A percentile compares a stretch with the other conserved stretches of the same genome.
These are phyloP conservation scores for Scaptomyza flava DNA, from an alignment of 2,888 invertebrate species.

Conservation along the genomic window DNA sequence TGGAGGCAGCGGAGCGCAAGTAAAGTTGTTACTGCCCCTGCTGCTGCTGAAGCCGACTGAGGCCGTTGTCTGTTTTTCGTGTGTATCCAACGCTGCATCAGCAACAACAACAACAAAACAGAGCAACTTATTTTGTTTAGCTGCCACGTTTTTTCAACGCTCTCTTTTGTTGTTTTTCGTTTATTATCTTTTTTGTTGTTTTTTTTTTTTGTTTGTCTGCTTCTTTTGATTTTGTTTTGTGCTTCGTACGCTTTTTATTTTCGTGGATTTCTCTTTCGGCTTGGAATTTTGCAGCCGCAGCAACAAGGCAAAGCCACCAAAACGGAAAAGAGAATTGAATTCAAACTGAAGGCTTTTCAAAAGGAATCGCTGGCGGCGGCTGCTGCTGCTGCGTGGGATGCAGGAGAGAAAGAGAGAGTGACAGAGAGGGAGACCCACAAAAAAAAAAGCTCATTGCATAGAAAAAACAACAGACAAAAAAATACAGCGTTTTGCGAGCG, in stretches of 20 bases:
- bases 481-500: constrained; percentile 25
- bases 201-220: constrained; percentile 31
- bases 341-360: constrained; percentile 32
- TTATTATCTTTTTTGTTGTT: constrained; percentile 21
- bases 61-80: constrained; percentile 65
- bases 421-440: background rate
- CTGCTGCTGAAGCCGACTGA: constrained; percentile 39
- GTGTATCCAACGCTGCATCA: constrained; percentile 62
- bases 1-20: constrained; percentile 53
- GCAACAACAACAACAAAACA: constrained; percentile 40
- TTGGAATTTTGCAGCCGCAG: constrained; percentile 53
- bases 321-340: constrained; percentile 65
- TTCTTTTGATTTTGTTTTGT: constrained; percentile 37
- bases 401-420: background rate
- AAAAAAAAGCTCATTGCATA: constrained; percentile 7
- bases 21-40: constrained; percentile 30
- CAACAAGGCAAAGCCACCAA: constrained; percentile 40
- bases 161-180: constrained; percentile 49
- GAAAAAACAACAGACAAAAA: constrained; percentile 23
- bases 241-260: constrained; percentile 39
- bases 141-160: constrained; percentile 63
- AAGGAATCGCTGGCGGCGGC: constrained; percentile 5
- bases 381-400: constrained; percentile 23
- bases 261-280: constrained; percentile 66
- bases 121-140: constrained; percentile 70